phyloP scores from a whole-genome alignment of 2,113 vertebrate species.

The Cichladusa arquata region DNA sequence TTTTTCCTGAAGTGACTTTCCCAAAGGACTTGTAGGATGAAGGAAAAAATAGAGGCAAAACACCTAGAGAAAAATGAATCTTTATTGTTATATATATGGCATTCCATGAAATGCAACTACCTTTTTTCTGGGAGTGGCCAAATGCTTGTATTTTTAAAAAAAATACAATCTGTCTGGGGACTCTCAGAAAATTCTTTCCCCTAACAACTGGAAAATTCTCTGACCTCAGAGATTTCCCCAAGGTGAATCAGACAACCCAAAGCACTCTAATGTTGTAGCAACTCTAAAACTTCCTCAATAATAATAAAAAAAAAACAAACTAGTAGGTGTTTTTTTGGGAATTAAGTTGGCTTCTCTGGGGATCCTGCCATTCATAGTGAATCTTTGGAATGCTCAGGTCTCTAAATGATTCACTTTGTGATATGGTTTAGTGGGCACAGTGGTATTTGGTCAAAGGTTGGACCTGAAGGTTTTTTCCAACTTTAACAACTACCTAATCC shows the following conservation, averaged over 20 bases:
- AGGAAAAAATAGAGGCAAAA: not conserved
- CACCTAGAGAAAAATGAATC: not conserved
- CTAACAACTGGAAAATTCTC: not conserved
- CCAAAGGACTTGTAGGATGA: not conserved
- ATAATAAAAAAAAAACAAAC: no score
- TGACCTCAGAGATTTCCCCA: not conserved
- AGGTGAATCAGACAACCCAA: not conserved
- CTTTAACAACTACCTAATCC: not conserved
- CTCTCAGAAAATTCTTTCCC: not conserved
- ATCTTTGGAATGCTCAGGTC: not conserved
- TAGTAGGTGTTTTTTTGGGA: not conserved
- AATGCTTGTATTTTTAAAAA: not conserved
- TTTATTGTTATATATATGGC: not conserved
- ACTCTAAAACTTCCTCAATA: not conserved
- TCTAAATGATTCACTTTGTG: not conserved
- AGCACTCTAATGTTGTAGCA: not conserved
- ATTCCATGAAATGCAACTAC: not conserved
- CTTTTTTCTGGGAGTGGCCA: not conserved
- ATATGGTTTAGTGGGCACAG: rapidly evolving
- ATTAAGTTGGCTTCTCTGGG: not conserved
- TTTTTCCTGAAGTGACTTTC: not conserved
- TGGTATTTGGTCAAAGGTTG: not conserved
- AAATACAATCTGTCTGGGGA: not conserved
- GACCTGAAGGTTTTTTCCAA: not conserved
- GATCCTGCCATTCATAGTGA: not conserved